Conservation (phyloP, 2,113 vertebrate genomes). For the Forbesichthys agassizii region DNA sequence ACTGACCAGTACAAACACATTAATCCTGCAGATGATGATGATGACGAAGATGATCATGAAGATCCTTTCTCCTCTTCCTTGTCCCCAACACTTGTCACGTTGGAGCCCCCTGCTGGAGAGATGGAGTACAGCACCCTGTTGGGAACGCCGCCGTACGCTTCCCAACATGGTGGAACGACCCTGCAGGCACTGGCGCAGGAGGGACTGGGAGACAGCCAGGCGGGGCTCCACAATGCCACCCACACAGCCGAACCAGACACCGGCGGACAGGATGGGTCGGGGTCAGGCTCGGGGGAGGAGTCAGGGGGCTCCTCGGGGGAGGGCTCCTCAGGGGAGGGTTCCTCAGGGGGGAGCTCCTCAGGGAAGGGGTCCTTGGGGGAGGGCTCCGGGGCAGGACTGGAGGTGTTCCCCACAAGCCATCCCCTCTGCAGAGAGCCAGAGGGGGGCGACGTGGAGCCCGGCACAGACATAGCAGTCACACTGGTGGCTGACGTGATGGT, state of each 20-base stretch:
- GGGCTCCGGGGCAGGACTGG: conserved; percentile 3
- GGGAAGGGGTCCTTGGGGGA: conserved; percentile 31
- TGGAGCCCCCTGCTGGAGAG: conserved; percentile 26
- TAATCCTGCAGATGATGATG: conserved; percentile 3
- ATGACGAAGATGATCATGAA: not conserved
- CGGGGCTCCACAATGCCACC: conserved; percentile 19
- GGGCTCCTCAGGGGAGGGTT: conserved; percentile 3
- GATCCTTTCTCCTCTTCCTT: conserved; percentile 36
- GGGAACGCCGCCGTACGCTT: conserved; percentile 32
- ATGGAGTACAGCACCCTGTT: conserved; percentile 29
- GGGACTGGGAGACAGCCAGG: conserved; percentile 30
- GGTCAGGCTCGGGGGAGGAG: not conserved
- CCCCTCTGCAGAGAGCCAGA: conserved; percentile 16
- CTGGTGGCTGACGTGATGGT: conserved; percentile 53
- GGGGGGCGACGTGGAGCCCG: conserved; percentile 15
- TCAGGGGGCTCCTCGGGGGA: conserved; percentile 40
- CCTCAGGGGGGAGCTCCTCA: no score
- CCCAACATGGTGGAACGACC: conserved; percentile 21
- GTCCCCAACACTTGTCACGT: conserved; percentile 28
- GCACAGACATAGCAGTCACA: conserved; percentile 45
- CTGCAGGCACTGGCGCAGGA: conserved; percentile 42
- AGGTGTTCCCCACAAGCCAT: not conserved
- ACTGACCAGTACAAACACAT: conserved; percentile 26
- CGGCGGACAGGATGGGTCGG: conserved; percentile 3
- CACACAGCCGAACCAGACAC: not conserved